A percentile compares a stretch with the other conserved stretches of the same genome.
Conservation (phyloP, 2,113 vertebrate genomes). For the Echinops telfairi region DNA sequence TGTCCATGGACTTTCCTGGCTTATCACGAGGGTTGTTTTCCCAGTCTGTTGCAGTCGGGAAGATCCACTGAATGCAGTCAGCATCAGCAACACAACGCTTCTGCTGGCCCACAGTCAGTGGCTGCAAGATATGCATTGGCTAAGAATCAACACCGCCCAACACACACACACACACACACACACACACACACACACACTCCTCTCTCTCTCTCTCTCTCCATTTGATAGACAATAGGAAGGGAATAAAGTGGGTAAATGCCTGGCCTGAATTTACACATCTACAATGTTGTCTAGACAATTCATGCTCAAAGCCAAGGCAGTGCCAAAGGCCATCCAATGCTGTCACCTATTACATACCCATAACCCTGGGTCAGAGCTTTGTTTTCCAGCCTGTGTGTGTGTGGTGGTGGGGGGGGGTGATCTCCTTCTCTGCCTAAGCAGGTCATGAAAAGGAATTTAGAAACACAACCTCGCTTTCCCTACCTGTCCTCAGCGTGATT, state of each 20-base stretch:
- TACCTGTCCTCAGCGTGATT: not conserved
- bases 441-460: not conserved
- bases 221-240: not conserved
- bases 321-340: no score
- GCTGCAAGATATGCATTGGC: not conserved
- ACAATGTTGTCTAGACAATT: not conserved
- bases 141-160: not conserved
- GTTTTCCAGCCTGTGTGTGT: no score
- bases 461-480: not conserved
- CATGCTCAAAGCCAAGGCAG: not conserved
- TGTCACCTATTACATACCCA: not conserved
- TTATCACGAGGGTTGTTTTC: not conserved
- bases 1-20: not conserved
- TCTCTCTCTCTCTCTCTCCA: no score
- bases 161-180: no score
- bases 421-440: not conserved
- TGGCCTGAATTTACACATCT: not conserved
- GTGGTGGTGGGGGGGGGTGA: no score
- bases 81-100: not conserved
- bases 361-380: not conserved
- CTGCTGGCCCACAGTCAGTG: not conserved
- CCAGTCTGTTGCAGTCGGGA: not conserved
- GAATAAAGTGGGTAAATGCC: not conserved
- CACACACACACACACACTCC: no score
- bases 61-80: not conserved